Conservation (phyloP, 2,888 invertebrate species). For the Ornithoptera priamus region DNA sequence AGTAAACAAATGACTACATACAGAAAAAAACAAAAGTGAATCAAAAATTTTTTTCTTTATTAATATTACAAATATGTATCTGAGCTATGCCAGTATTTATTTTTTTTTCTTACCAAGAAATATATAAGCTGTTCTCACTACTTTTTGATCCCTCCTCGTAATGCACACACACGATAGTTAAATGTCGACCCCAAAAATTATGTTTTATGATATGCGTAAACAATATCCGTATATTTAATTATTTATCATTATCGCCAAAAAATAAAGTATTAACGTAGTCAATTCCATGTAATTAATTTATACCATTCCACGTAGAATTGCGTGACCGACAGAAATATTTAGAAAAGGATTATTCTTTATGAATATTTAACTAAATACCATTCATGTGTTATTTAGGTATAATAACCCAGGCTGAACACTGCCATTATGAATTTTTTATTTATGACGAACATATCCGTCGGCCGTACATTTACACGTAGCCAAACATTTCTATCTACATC, state of each 20-base stretch:
- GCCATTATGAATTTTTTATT: constrained; percentile 55
- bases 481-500: neutral
- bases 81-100: no score
- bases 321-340: constrained; percentile 49
- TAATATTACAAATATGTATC: no score
- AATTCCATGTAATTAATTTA: constrained; percentile 2
- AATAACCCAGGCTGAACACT: constrained; percentile 51
- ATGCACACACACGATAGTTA: no score
- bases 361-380: constrained; percentile 46
- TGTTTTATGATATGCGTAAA: no score
- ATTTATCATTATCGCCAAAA: neutral
- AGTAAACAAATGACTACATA: no score
- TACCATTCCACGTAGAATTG: constrained; percentile 36
- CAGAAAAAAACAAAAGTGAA: no score
- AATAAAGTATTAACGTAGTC: neutral
- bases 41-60: no score
- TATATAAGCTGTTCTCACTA: no score
- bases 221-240: neutral
- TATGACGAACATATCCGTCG: neutral
- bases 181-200: no score
- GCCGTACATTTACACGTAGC: neutral
- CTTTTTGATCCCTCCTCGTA: no score
- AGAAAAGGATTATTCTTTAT: constrained; percentile 46
- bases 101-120: no score
- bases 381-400: constrained; percentile 22